Base-by-base conservation (phyloP, 2,888 invertebrate genomes). In the Cheilosia vernalis region DNA sequence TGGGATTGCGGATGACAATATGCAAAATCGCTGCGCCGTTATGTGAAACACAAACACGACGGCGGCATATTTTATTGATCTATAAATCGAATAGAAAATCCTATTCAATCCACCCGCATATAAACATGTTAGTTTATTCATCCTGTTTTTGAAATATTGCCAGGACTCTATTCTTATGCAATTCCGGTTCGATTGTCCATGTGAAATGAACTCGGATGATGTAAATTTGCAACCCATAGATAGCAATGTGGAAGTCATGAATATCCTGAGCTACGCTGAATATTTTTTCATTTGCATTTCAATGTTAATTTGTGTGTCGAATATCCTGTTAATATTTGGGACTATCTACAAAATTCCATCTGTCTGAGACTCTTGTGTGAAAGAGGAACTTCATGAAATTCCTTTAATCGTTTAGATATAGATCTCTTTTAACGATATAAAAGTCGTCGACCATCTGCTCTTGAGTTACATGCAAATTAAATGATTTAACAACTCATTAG, bases 381-480 rank as follows among this genome's bases (percentile, higher is more conserved):
- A 1, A 44, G 53, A 51, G 42, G 60, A 72, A 61, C 72, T 77
- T 49, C 60, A 72, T 82, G 61, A 78, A 82, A 72, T 72, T 72
- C 30, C 78, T 74, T 78, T 24, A 82, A 74, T 78, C 72, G 61
- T 5, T 61, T 78, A 47, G 40, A 61, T 5, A 56, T 78, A 47
- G 40, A 61, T 82, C 44, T 47, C 51, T 37, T 60, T 64, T 30
- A 58, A 19, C 27, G 58, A 37, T 42, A 51, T 15, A 2, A 30
- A 33, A 44, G 24, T 69, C 53, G 47, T 76, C 64, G 56, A 64
- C 42, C 77, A 76, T 82, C 81, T 82, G 81, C 61, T 81, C 49
- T 51, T 76, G 81, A 63, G 21, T 76, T 81, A 76, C 76, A 81
- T 63, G 74, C n/a, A n/a, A n/a, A n/a, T n/a, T n/a, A n/a, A n/a